phyloP scores from a whole-genome alignment of 2,888 invertebrate genomes.

The Stenichneumon culpator region DNA sequence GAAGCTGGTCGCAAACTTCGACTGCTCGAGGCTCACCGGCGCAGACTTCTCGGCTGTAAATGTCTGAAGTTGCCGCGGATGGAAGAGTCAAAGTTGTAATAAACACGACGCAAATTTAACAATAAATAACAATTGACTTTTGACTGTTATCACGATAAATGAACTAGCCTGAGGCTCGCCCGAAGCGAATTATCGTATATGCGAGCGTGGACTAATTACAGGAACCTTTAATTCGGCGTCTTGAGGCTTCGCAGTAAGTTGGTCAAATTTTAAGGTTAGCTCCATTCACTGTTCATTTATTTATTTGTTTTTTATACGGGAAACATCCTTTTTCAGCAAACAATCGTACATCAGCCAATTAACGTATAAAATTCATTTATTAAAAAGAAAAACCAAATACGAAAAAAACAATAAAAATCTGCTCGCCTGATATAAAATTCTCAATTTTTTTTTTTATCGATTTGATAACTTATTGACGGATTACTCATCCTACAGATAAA shows the following conservation, averaged over 20 bases:
- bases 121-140: not conserved
- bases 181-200: not conserved
- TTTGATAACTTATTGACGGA: too few species aligned
- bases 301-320: not conserved
- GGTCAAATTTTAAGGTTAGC: not conserved
- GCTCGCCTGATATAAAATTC: not conserved
- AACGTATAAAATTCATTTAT: not conserved
- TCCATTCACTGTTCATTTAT: not conserved
- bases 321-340: not conserved
- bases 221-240: not conserved
- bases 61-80: not conserved
- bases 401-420: not conserved
- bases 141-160: not conserved
- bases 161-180: not conserved
- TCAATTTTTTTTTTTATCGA: not conserved
- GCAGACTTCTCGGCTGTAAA: not conserved
- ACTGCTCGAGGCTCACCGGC: not conserved
- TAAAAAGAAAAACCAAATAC: not conserved
- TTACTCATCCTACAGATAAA: too few species aligned
- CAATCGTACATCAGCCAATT: not conserved
- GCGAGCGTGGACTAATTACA: not conserved
- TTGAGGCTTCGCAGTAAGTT: not conserved
- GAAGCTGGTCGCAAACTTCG: not conserved
- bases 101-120: not conserved
- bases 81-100: not conserved